Percentiles rank a stretch among this genome's conserved stretches.
phyloP scores from a whole-genome alignment of 2,113 vertebrate genomes.

The Protomyctophum bolini region DNA sequence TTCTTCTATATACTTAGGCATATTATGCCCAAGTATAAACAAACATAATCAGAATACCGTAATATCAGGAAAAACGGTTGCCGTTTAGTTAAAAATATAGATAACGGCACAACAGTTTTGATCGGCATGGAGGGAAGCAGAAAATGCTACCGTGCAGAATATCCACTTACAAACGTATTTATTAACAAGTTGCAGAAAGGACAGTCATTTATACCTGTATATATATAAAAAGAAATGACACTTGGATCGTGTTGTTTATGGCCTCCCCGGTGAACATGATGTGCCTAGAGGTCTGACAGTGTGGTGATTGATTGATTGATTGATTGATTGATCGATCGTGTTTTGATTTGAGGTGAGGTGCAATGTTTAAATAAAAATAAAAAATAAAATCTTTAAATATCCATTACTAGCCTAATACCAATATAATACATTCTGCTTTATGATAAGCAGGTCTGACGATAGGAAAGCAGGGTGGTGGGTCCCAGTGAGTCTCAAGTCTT shows the following conservation, averaged over 20 bases:
- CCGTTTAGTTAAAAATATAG: not conserved
- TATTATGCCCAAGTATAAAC: not conserved
- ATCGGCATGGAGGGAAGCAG: constrained; percentile 15
- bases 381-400: constrained; percentile 27
- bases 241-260: constrained; percentile 34
- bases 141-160: constrained; percentile 28
- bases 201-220: constrained; percentile 47
- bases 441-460: constrained; percentile 15
- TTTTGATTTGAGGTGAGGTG: not conserved
- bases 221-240: constrained; percentile 35
- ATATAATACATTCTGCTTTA: constrained; percentile 59
- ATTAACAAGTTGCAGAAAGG: constrained; percentile 62
- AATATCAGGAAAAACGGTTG: no score
- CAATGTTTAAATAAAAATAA: constrained; percentile 4
- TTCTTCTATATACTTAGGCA: no score
- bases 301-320: constrained; percentile 1
- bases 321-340: not conserved
- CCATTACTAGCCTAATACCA: not conserved
- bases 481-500: constrained; percentile 28
- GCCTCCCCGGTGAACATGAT: constrained; percentile 21
- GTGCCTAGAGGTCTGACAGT: not conserved
- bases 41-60: not conserved
- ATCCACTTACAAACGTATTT: constrained; percentile 65
- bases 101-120: not conserved
- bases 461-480: constrained; percentile 34